Evolutionary conservation across 1,140 invertebrate species (phyloP), one percentile per base, ranked within the genome.

Genomic region (Epicauta chinensis): DNA sequence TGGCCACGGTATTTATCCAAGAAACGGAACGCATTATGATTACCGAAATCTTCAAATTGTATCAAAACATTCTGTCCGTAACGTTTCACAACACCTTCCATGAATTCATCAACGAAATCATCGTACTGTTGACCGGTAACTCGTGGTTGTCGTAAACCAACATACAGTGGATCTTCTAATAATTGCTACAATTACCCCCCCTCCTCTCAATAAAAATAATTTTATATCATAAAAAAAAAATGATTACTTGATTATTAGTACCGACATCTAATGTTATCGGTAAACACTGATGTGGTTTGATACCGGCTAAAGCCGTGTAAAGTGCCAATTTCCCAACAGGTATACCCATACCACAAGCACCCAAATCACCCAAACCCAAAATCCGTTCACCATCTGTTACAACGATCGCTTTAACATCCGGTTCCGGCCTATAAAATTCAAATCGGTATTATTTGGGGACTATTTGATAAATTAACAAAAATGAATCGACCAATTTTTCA

Each of bases 21-120:
- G 58, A 97, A 84, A 44, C 89, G 78, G 75, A 93, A 94, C 36
- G 94, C 94, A 75, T 97, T 98, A 57, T 84, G 80, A 64, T 94
- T 90, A 17, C 88, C 94, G 71, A 98, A 98, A 72, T 98, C 95
- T 79, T 98, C 94, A 73, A 98, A 97, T 81, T 91, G 89, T 60
- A 93, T 87, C 1, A 93, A 74, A 1, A 87, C 89, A 62, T 92
- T 91, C 68, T 91, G 89, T 44, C 88, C 88, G 66, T 93, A 96
- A 72, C 91, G 85, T 70, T 83, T 84, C 0, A 96, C 90, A 46
- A 92, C 90, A 2, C 93, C 94, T 66, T 90, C 76, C 94, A 99
- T 98, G 69, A 99, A 98, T 73, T 99, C 97, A 65, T 99, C 96
- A 46, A 99, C 83, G 59, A 99, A 87, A 34, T 89, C 88, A 69